These are phyloP conservation scores for Lagorchestes hirsutus DNA, from an alignment of 2,797 vertebrate genomes.

Conservation along the genomic window DNA sequence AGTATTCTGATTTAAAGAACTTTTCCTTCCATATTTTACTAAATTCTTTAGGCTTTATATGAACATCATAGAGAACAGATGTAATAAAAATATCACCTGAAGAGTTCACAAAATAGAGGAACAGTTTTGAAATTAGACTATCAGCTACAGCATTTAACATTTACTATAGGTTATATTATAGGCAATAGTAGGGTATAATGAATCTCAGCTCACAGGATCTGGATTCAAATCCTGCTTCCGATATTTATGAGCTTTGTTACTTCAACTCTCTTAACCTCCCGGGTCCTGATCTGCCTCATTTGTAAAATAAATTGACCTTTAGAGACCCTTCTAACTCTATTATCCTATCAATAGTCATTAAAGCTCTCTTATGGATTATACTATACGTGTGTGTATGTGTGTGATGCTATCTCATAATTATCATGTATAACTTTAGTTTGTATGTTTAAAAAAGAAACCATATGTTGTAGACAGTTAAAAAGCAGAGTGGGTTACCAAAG, in stretches of 20 bases:
- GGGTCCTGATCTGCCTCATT: background rate
- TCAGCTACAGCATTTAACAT: background rate
- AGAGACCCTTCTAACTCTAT: background rate
- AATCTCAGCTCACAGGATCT: background rate
- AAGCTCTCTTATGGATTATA: background rate
- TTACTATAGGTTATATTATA: background rate
- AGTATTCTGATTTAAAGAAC: background rate
- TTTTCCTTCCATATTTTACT: background rate
- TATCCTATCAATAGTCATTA: background rate
- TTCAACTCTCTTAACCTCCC: background rate
- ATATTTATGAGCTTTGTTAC: background rate
- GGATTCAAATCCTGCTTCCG: background rate
- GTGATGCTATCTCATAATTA: background rate
- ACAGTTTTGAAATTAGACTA: background rate
- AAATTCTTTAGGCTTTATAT: background rate
- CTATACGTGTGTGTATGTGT: background rate
- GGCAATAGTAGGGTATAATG: background rate
- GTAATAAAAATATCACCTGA: background rate
- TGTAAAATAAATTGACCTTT: background rate
- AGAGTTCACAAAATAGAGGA: background rate
- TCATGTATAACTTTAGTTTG: background rate
- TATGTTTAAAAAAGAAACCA: constrained; percentile 9
- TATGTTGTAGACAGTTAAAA: background rate
- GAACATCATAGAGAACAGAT: background rate
- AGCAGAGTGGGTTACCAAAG: background rate